Evolutionary conservation across 1,140 invertebrate species (phyloP).

Genomic region (Apis cerana): DNA sequence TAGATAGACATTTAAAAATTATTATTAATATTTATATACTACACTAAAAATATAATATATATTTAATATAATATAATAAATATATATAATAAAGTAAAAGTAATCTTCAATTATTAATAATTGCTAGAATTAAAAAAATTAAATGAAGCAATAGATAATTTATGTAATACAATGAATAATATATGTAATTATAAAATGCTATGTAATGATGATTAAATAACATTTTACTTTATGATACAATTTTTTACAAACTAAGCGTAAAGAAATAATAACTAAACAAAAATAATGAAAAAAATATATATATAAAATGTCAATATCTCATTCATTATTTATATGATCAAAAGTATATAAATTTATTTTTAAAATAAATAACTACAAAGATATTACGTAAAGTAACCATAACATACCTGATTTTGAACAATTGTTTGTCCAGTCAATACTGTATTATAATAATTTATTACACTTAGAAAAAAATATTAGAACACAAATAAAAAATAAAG

Average conservation of each 20-base stretch:
- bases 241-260: neutral
- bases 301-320: neutral
- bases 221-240: neutral
- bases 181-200: conserved; percentile 4
- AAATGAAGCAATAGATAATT: neutral
- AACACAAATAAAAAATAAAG: neutral
- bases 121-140: conserved; percentile 1
- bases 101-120: neutral
- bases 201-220: conserved; percentile 29
- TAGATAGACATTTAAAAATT: neutral
- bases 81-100: neutral
- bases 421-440: conserved; percentile 25
- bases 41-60: neutral
- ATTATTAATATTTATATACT: neutral
- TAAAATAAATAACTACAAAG: neutral
- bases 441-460: conserved; percentile 35
- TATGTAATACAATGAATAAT: neutral
- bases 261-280: neutral
- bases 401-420: conserved; percentile 38
- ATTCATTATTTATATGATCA: neutral
- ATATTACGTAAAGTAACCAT: conserved; percentile 30
- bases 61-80: neutral
- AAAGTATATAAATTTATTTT: neutral
- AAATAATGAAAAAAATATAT: neutral
- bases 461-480: conserved; percentile 7